Percentiles rank a stretch among this genome's conserved stretches.
These are phyloP conservation scores for Acinonyx jubatus DNA, from an alignment of 2,113 vertebrate species.

Conservation along the genomic window DNA sequence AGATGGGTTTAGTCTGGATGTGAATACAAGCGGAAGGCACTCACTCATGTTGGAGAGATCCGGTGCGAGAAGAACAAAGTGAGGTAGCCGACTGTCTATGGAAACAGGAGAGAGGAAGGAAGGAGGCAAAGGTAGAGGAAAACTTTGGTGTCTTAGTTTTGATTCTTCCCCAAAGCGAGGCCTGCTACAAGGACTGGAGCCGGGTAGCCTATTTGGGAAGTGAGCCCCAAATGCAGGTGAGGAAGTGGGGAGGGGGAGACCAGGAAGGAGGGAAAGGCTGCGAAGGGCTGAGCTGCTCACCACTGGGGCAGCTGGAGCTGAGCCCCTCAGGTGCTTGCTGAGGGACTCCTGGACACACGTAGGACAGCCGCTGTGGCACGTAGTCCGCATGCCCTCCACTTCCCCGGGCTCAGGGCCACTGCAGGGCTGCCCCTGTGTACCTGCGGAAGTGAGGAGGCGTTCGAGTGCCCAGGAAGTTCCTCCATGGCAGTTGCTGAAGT, in stretches of 20 bases:
- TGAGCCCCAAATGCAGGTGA: background rate
- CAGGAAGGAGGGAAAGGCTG: background rate
- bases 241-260: rapidly evolving
- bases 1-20: background rate
- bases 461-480: background rate
- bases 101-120: background rate
- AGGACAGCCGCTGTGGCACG: no score
- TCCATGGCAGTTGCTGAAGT: background rate
- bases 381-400: no score
- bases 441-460: background rate
- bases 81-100: rapidly evolving
- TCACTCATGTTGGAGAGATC: no score
- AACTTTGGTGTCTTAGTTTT: background rate
- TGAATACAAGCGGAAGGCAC: background rate
- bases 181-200: background rate
- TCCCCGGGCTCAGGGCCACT: background rate
- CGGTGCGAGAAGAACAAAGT: background rate
- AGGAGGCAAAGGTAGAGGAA: no score
- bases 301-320: background rate
- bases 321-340: background rate
- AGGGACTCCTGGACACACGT: background rate
- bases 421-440: background rate
- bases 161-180: background rate
- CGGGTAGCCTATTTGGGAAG: background rate
- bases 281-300: background rate